Percentiles rank a stretch among this genome's conserved stretches.
phyloP scores from a whole-genome alignment of 2,797 vertebrate genomes.

The Alosa sapidissima region DNA sequence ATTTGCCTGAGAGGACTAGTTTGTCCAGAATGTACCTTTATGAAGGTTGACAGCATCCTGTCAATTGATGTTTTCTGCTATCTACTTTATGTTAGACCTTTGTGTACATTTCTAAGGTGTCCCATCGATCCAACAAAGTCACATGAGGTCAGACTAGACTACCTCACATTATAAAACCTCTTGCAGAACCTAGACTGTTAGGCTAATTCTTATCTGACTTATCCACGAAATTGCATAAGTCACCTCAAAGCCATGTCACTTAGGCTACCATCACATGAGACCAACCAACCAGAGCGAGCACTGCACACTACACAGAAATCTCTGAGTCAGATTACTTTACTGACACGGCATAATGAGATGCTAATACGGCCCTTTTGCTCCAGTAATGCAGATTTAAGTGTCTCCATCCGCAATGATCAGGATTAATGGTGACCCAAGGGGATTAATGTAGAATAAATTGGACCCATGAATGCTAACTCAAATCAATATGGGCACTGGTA shows the following conservation, averaged over 20 bases:
- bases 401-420: background rate
- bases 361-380: background rate
- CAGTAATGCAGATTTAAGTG: conserved; percentile 12
- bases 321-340: background rate
- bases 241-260: background rate
- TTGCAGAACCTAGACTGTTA: background rate
- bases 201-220: background rate
- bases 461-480: background rate
- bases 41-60: background rate
- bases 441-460: background rate
- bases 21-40: background rate
- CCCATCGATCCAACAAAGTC: background rate
- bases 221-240: background rate
- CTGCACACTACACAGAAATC: background rate
- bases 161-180: background rate
- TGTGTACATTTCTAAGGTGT: background rate
- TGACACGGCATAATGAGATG: conserved; percentile 15
- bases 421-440: background rate
- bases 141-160: background rate
- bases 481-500: background rate
- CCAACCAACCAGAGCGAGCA: background rate
- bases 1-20: no score
- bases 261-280: background rate
- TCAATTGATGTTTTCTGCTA: background rate
- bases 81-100: background rate